Conservation (phyloP, 2,113 vertebrate species). For the Australoheros scitulus region DNA sequence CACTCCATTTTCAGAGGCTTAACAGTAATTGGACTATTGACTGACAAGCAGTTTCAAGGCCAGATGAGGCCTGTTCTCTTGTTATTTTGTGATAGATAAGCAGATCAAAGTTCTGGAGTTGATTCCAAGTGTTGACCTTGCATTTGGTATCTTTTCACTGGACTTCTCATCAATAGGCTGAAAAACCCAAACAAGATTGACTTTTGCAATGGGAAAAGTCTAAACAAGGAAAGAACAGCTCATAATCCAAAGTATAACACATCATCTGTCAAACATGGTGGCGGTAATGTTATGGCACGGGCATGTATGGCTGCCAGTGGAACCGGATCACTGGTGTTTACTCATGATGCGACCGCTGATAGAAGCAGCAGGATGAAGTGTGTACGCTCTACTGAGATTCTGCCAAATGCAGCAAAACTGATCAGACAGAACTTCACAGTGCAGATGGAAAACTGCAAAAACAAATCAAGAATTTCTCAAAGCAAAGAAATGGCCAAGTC, state of each 20-base stretch:
- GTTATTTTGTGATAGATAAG: not conserved
- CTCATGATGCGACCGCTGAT: not conserved
- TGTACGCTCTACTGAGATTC: not conserved
- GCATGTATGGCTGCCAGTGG: not conserved
- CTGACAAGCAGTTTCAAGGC: not conserved
- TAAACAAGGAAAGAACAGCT: not conserved
- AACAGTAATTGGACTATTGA: not conserved
- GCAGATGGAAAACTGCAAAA: not conserved
- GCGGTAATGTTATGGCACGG: not conserved
- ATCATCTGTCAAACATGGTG: not conserved
- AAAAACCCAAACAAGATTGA: no score
- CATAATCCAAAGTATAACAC: not conserved
- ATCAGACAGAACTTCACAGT: not conserved
- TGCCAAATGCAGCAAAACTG: not conserved
- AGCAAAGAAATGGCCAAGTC: not conserved
- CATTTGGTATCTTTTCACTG: not conserved
- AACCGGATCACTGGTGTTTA: not conserved
- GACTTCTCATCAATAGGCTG: no score
- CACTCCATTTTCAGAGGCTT: not conserved
- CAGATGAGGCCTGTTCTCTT: not conserved
- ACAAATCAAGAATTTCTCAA: no score
- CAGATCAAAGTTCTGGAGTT: not conserved
- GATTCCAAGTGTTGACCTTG: not conserved
- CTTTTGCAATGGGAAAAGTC: not conserved
- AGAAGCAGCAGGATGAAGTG: not conserved